Conservation (phyloP, 2,113 vertebrate species). For the Rhynchomys soricoides region DNA sequence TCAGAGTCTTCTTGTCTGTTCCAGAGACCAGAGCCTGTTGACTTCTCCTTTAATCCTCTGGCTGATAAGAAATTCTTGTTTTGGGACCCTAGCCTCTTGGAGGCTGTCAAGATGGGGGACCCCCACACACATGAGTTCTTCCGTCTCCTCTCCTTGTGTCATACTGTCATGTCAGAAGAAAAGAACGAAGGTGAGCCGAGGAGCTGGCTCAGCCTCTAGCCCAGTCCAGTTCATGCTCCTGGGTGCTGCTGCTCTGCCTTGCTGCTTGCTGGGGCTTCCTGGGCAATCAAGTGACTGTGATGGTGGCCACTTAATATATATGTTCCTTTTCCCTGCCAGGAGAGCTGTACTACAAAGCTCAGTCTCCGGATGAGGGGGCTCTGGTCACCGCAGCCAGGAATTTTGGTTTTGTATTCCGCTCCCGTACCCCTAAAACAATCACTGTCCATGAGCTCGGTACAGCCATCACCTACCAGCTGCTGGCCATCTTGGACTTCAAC, state of each 20-base stretch:
- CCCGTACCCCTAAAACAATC: conserved; percentile 93
- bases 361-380: conserved; percentile 95
- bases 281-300: accelerated
- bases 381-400: conserved; percentile 94
- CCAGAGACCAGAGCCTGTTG: conserved; percentile 87
- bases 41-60: conserved; percentile 94
- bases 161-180: conserved; percentile 96
- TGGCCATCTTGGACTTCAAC: conserved; percentile 97
- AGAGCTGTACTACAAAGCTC: conserved; percentile 94
- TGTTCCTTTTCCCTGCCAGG: conserved; percentile 81
- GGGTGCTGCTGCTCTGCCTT: background rate
- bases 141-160: conserved; percentile 94
- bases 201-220: accelerated
- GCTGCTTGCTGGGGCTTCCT: background rate
- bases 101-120: conserved; percentile 91
- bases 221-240: accelerated
- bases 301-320: accelerated
- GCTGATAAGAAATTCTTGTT: conserved; percentile 92
- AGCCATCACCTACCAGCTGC: conserved; percentile 92
- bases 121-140: conserved; percentile 92
- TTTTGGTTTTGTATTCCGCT: conserved; percentile 95
- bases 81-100: conserved; percentile 92
- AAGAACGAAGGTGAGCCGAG: conserved; percentile 88
- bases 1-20: background rate
- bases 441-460: conserved; percentile 92